phyloP scores from a whole-genome alignment of 2,888 invertebrate genomes.

The Mythimna ferrago region DNA sequence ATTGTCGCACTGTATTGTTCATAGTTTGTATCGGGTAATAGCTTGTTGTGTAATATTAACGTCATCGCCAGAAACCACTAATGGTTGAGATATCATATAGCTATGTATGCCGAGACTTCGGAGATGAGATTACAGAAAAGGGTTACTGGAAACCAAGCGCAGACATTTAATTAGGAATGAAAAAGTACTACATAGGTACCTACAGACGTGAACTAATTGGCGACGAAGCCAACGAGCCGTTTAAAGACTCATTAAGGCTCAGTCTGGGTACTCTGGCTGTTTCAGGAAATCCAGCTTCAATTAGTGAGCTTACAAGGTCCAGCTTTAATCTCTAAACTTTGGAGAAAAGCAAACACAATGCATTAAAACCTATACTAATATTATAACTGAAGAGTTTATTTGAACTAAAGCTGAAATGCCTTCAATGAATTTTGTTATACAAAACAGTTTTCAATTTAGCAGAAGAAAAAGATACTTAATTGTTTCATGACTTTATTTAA shows the following conservation, averaged over 20 bases:
- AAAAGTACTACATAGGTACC: conserved; percentile 14
- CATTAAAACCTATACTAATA: neutral
- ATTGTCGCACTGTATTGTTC: conserved; percentile 36
- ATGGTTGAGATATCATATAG: conserved; percentile 4
- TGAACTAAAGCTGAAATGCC: neutral
- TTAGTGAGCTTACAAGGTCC: conserved; percentile 51
- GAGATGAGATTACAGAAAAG: neutral
- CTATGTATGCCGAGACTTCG: neutral
- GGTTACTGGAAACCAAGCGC: conserved; percentile 8
- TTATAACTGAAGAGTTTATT: no score
- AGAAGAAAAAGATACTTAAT: neutral
- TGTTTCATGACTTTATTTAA: conserved; percentile 27
- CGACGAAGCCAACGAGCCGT: conserved; percentile 47
- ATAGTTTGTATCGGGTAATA: conserved; percentile 39
- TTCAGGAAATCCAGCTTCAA: conserved; percentile 52
- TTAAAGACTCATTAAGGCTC: conserved; percentile 52
- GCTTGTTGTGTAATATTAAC: conserved; percentile 32
- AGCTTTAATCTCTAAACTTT: conserved; percentile 30
- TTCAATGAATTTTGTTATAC: neutral
- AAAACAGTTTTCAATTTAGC: neutral
- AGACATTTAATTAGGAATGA: conserved; percentile 42
- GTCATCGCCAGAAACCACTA: conserved; percentile 14
- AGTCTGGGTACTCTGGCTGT: conserved; percentile 26
- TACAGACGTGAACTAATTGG: conserved; percentile 49
- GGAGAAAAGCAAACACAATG: conserved; percentile 23